Evolutionary conservation across 2,113 vertebrate genomes (phyloP).

Genomic region (Pipa parva): DNA sequence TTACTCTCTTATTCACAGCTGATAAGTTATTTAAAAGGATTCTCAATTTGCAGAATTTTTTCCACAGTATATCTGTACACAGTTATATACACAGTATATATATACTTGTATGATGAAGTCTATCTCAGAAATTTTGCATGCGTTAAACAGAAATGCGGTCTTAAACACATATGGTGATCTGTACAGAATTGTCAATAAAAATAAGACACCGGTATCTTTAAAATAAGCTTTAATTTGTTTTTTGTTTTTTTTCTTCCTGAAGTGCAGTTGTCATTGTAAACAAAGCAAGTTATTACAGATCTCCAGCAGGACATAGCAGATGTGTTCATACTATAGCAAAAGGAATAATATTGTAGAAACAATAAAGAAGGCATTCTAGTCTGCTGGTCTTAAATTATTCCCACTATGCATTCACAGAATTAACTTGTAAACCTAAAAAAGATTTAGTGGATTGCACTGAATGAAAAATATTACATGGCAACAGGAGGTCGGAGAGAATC

Average conservation of each 20-base stretch:
- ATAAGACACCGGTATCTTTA: constrained; percentile 31
- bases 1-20: too few relatives aligned
- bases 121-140: too few relatives aligned
- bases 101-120: too few relatives aligned
- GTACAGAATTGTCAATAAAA: not conserved
- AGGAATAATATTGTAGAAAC: not conserved
- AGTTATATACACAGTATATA: too few relatives aligned
- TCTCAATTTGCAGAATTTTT: too few relatives aligned
- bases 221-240: constrained; percentile 53
- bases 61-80: too few relatives aligned
- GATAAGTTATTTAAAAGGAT: too few relatives aligned
- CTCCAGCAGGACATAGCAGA: constrained; percentile 43
- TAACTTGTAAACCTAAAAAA: constrained; percentile 1
- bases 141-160: too few relatives aligned
- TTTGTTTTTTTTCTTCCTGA: constrained; percentile 42
- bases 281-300: constrained; percentile 48
- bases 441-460: not conserved
- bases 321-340: constrained; percentile 9
- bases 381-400: constrained; percentile 16
- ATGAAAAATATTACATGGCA: not conserved
- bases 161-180: too few relatives aligned
- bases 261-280: constrained; percentile 58
- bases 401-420: not conserved
- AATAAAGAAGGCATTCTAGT: constrained; percentile 29
- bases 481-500: not conserved